Evolutionary conservation across 2,888 invertebrate genomes (phyloP), one percentile per base, ranked within the genome.

Genomic region (Dendrolimus pini): DNA sequence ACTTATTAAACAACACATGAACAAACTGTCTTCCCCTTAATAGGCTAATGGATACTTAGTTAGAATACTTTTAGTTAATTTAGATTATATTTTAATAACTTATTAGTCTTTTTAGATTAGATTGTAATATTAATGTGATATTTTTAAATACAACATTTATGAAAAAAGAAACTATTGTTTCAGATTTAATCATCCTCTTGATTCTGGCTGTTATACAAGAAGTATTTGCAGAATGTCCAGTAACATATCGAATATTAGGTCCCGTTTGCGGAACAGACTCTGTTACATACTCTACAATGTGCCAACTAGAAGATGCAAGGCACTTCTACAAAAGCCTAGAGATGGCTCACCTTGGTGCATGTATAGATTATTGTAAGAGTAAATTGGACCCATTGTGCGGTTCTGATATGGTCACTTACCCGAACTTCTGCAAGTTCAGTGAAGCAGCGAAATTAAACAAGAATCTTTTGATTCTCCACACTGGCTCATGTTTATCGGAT

Each of bases 321-420:
- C 54, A 61, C 2, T 7, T 62, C 6, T 59, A 69, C 52, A 56
- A 52, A 2, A n/a, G 55, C 13, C 54, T 70, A 47, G 9, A 47
- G 6, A 47, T 47, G 47, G 47, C 47, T 47, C 12, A 47, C 12
- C 47, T 47, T 47, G 47, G 47, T 47, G 47, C 9, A 7, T 47
- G 47, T 47, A 47, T 10, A 3, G 47, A 47, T 47, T 47, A 47
- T 12, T 47, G 47, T 12, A 47, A 47, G 0, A 47, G 9, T 6
- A 12, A 47, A 10, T 47, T 12, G 47, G 56, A 59, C 10, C 68
- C 64, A 1, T 54, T 74, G 9, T 79, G 78, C 54, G 78, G 70
- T 7, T 75, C 64, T 1, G 70, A 79, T 53, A 78, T 77, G 0
- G 60, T 58, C 6, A 72, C 78, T 0, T 79, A 79, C 58, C n/a